A percentile compares a stretch with the other conserved stretches of the same genome.
Evolutionary conservation across 2,113 vertebrate species (phyloP).

Genomic region (Actinemys pallida): DNA sequence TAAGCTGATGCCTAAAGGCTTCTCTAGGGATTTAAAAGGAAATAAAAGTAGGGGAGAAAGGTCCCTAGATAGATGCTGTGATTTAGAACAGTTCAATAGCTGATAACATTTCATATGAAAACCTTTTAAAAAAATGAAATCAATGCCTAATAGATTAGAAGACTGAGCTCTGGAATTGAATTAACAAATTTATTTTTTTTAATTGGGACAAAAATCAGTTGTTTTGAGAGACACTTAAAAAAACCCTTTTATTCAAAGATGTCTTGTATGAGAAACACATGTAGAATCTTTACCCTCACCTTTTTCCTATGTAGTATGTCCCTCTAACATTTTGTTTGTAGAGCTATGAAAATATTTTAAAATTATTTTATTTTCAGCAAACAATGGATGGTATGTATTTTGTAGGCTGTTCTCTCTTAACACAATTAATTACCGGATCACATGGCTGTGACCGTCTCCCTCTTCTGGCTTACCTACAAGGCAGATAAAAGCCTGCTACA

Average conservation of each 20-base stretch:
- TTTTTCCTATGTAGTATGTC: neutral
- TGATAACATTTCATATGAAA: neutral
- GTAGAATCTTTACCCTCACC: neutral
- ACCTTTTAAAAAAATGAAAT: neutral
- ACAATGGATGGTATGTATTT: neutral
- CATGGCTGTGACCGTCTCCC: neutral
- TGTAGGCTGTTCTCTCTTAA: neutral
- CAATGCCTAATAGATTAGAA: neutral
- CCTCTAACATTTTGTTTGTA: neutral
- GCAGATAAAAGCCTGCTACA: neutral
- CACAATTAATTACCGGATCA: neutral
- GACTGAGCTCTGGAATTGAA: neutral
- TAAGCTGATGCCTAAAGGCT: neutral
- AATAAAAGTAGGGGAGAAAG: neutral
- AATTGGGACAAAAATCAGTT: neutral
- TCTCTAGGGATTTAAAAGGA: neutral
- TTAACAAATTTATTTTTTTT: neutral
- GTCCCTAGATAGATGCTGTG: neutral
- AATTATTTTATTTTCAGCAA: neutral
- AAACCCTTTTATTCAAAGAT: neutral
- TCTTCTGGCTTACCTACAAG: neutral
- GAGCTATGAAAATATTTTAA: neutral
- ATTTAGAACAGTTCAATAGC: neutral
- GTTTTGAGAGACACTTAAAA: neutral
- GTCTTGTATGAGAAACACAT: neutral